Evolutionary conservation across 2,797 vertebrate genomes (phyloP), one percentile per base, ranked within the genome.

Genomic region (Siniperca undulata): DNA sequence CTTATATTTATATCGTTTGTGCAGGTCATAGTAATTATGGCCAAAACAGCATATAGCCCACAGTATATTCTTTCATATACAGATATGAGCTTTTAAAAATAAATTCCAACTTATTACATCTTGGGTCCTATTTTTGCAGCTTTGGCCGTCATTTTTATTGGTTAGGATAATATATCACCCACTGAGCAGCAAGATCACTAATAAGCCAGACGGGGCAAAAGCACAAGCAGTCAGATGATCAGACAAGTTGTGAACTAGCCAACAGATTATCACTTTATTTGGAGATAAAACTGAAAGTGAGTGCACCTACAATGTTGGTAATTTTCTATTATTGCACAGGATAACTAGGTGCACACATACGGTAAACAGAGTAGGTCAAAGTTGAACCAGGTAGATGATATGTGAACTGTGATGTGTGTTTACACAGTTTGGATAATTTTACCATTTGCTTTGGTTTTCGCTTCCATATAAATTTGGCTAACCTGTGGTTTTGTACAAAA

Each of bases 371-470:
- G 14, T 7, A 52, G 12, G 19, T 30, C 72, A 74, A 10, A 46
- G n/a, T 46, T 69, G 24, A 73, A 60, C 24, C 38, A 34, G 34
- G 20, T 2, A 11, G 14, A 19, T 22, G 7, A 30, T 56, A 6
- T 50, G 50, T 20, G 56, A 73, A 73, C 38, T 38, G 27, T 52
- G 19, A 17, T 46, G 65, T 30, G 20, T 58, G 30, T 30, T 77
- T 36, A 65, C 44, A 65, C 16, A n/a, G 6, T 70, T 17, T 11
- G 36, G 5, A 42, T 55, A 10, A 46, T 61, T 68, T 24, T 71
- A 44, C 7, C 19, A 7, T n/a, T 36, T 34, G 38, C 5, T n/a
- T 44, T 59, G 12, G n/a, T 56, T 70, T 55, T 56, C n/a, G 42
- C 34, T 52, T 46, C 42, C 42, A 66, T 11, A 24, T 30, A 19